Evolutionary conservation across 2,113 vertebrate genomes (phyloP).

Genomic region (Passer montanus): DNA sequence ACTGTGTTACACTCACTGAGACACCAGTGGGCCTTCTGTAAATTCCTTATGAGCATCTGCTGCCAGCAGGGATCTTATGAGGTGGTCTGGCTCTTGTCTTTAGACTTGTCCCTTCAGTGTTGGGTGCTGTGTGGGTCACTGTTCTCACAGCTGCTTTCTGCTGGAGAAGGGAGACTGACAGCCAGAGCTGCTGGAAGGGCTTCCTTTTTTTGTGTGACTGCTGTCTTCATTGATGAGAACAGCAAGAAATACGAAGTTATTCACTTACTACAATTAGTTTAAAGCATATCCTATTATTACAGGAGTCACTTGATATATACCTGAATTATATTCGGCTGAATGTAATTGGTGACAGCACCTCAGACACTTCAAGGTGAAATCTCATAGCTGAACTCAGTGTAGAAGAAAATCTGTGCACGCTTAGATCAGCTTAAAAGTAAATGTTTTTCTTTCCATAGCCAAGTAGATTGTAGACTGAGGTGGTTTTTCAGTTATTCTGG

Average conservation of each 20-base stretch:
- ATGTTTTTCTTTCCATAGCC: neutral
- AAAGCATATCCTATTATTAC: neutral
- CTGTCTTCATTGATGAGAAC: neutral
- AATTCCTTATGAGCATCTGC: neutral
- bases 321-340: neutral
- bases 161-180: neutral
- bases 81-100: neutral
- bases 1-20: neutral
- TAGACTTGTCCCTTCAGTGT: neutral
- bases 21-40: neutral
- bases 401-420: neutral
- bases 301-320: neutral
- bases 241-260: neutral
- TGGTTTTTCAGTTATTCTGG: slow-evolving; percentile 6
- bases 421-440: neutral
- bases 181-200: neutral
- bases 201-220: neutral
- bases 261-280: neutral
- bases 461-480: neutral
- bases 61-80: neutral
- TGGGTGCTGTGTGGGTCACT: neutral
- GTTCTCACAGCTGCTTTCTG: neutral
- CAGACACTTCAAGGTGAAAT: neutral
- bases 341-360: neutral
- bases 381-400: neutral